Base-by-base conservation (phyloP, 2,888 invertebrate species). In the Ichneumoninae sp. region DNA sequence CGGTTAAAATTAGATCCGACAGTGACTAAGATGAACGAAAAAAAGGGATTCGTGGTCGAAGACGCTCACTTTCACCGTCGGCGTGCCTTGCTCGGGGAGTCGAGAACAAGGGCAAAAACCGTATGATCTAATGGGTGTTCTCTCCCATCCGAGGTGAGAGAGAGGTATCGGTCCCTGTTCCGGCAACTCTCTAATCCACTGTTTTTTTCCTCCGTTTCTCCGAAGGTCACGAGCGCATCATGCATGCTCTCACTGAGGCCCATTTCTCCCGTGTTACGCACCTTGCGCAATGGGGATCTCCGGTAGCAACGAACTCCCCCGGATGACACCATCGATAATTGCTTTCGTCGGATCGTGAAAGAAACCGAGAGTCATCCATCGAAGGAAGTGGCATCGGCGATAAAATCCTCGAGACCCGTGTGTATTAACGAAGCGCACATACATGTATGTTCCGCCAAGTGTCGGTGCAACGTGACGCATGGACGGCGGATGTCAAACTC, bases 81-180 rank as follows among this genome's bases (percentile, higher is more conserved):
- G 73, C 63, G 81, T 83, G 81, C 75, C 65, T 75, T 68, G 52
- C 52, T 47, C 66, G 19, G n/a, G 68, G 47, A 57, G 7, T 74
- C 57, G 83, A 74, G 76, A 82, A 82, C 79, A 76, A 76, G 81
- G 79, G 84, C 76, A 82, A 79, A 85, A 82, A 82, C 70, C 30
- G 84, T 84, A 84, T 84, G 86, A 86, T 85, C 76, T 84, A 82
- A 86, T 83, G 68, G 81, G 52, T 75, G 73, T 50, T 47, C 26
- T 33, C 22, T 47, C 60, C 52, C 69, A 22, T 60, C 40, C 60
- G 57, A 71, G 83, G 80, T 77, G 85, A 79, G 75, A 26, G 75
- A 26, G 26, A 80, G 79, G 77, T 73, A 69, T 52, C 69, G 54
- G 30, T 70, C 63, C 69, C 76, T 66, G 33, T 76, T 68, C 68